Evolutionary conservation across 2,113 vertebrate genomes (phyloP).

Genomic region (Catagonus wagneri): DNA sequence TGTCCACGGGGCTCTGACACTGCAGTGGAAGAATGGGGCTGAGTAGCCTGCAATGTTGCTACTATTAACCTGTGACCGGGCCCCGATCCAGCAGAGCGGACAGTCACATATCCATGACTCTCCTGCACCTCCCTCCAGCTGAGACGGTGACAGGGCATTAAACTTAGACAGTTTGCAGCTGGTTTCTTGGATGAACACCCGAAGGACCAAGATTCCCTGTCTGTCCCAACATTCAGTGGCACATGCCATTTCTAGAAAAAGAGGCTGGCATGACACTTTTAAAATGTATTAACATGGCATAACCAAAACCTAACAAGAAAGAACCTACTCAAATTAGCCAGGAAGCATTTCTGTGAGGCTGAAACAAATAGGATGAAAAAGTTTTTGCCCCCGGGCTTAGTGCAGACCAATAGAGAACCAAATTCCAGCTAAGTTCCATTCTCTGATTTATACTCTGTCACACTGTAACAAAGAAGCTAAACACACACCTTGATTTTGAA

Average conservation of each 20-base stretch:
- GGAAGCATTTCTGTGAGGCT: neutral
- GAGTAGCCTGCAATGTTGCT: neutral
- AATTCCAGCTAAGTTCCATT: neutral
- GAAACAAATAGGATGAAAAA: neutral
- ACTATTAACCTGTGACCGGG: neutral
- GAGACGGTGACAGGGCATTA: neutral
- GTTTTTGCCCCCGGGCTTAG: neutral
- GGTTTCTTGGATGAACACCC: neutral
- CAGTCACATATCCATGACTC: neutral
- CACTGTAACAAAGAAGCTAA: neutral
- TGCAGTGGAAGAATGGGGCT: neutral
- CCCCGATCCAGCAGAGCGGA: neutral
- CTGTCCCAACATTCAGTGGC: neutral
- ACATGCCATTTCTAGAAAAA: neutral
- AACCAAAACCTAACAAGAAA: neutral
- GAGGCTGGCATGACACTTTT: neutral
- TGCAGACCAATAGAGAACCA: neutral
- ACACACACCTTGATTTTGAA: constrained; percentile 97
- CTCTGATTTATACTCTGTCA: neutral
- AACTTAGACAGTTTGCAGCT: neutral
- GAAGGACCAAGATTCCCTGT: neutral
- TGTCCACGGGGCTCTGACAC: neutral
- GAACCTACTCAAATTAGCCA: neutral
- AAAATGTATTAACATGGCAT: neutral
- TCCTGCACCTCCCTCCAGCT: fast-evolving